Base-by-base conservation (phyloP, 2,797 vertebrate genomes). In the Neostethus bicornis region DNA sequence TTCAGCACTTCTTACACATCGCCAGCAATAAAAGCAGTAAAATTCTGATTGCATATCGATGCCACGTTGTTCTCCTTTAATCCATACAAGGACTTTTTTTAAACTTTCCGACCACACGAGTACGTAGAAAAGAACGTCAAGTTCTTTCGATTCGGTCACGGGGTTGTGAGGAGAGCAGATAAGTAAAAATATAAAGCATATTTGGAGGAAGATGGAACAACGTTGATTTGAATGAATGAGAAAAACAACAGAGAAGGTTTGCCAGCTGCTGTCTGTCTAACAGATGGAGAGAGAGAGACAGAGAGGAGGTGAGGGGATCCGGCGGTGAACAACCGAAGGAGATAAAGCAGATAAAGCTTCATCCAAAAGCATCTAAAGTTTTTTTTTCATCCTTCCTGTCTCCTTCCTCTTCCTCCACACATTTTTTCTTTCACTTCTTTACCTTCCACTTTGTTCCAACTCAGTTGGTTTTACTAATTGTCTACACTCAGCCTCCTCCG, bases 291-390 rank as follows among this genome's bases (percentile, higher is more conserved):
- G 63, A 46, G 49, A 70, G 60, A 45, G 74, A n/a, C n/a, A 59
- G 54, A 50, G n/a, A 51, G 66, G 44, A 37, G 63, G 52, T 50
- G 57, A 66, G 58, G 52, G 58, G 56, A 69, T 75, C 72, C 51
- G 16, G 58, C 55, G 65, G 62, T n/a, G 51, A 62, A 63, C 59
- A 73, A 75, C 82, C 66, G 23, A 72, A 72, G 75, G 77, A 80
- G 80, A 84, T 80, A 69, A 81, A 78, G 75, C 62, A 82, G 86
- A 85, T 86, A 85, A 85, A 45, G 43, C 45, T 32, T 73, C 65
- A 28, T 74, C 69, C 68, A 69, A 68, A 77, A 69, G 21, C 45
- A 49, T 69, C 58, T 57, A 41, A 58, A 46, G 31, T 53, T 46
- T 56, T 59, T 55, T 34, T 52, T 61, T 60, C 54, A 50, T 61